Evolutionary conservation across 2,888 invertebrate genomes (phyloP), one percentile per base, ranked within the genome.

Genomic region (Aspidapion aeneum): DNA sequence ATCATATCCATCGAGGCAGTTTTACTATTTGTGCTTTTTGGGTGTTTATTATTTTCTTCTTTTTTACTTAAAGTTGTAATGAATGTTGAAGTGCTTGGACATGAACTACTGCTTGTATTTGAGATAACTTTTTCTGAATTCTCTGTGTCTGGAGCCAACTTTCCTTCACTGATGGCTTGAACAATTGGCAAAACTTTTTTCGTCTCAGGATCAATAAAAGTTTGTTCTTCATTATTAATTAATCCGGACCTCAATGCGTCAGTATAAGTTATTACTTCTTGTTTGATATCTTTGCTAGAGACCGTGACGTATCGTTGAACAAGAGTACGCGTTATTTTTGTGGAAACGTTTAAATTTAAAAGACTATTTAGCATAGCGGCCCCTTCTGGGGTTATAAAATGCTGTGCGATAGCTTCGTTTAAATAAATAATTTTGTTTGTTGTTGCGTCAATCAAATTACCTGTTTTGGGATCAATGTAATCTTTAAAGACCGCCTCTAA

Each of bases 401-500:
- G 90, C 63, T 89, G 87, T 78, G 91, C 89, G 65, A 96, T 90
- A 22, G 96, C 96, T 75, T 90, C 90, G 74, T 94, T 91, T 64
- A 94, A 85, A 66, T 94, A 91, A 75, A 94, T 85, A 58, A 88
- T 85, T 74, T 86, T 87, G 72, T 87, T 87, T 54, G 86, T 87
- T 67, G 84, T 82, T 18, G 90, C 85, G 75, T 96, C 91, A 65
- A 96, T 80, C 67, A 95, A 85, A 78, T 93, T 89, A 7, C 96
- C 96, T 21, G 91, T 90, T 79, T 89, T 89, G 0, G 96, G 93
- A 78, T 98, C 95, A 60, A 98, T 85, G 73, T 91, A 85, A 72
- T 91, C 92, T 72, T 89, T 87, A 72, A 93, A 89, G 64, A 96
- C 95, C 18, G 96, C 91, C 77, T 95, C 93, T 70, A 96, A 82